Evolutionary conservation across 1,140 invertebrate genomes (phyloP), one percentile per base, ranked within the genome.

Genomic region (Hormaphis cornu): DNA sequence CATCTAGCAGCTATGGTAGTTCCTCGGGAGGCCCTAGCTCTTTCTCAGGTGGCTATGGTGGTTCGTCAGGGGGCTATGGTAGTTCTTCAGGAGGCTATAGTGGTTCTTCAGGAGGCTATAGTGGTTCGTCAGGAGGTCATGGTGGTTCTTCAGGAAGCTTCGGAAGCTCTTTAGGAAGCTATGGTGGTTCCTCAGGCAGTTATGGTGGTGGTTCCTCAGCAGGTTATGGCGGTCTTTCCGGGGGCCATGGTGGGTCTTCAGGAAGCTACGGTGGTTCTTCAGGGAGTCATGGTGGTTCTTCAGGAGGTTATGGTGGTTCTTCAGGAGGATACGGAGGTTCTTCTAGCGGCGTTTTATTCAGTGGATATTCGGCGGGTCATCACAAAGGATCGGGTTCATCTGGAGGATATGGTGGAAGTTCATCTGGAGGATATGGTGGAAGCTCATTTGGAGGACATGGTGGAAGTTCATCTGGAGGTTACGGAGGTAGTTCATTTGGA

Each of bases 401-500:
- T 22, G 56, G 69, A 16, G 69, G 70, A 48, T 7, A 24, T 28
- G 37, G 22, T 22, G 9, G 8, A 12, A 52, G 37, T 42, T 30
- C 28, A 12, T 48, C 30, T 33, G 63, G 66, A 26, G 18, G 44
- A n/a, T 18, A 53, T 46, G 37, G 53, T 26, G 50, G 53, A n/a
- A 40, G 69, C 16, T 50, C 48, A 35, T 50, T 28, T 44, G 69
- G 52, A 26, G 69, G 52, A 26, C 12, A 48, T 16, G 42, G 44
- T 40, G 53, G 53, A 6, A 56, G 70, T 20, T 58, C 66, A 18
- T 73, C 72, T n/a, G 52, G 54, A 50, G 71, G 71, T 2, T 71
- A 70, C 24, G 71, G 72, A 33, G 48, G 72, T 33, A 42, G 48
- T 33, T 70, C 63, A 26, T 46, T 59, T 22, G 74, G 74, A 22